phyloP scores from a whole-genome alignment of 2,888 invertebrate species.

The Darwinula stevensoni region DNA sequence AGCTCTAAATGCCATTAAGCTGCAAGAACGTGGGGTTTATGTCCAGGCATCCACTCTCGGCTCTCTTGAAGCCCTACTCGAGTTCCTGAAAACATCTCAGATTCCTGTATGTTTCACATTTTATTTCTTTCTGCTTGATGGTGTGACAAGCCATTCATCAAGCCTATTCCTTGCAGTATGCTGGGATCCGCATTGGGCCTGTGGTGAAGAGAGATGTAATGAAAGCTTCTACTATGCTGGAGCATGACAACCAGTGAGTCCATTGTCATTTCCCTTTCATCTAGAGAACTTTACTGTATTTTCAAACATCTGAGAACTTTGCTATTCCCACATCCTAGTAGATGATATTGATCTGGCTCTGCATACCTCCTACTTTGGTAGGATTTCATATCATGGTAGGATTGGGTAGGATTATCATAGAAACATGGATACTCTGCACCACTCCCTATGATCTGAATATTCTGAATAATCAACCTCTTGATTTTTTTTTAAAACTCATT shows the following conservation, averaged over 20 bases:
- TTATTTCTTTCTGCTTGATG: conserved; percentile 6
- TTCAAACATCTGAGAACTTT: not conserved
- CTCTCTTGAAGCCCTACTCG: conserved; percentile 80
- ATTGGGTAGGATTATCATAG: no score
- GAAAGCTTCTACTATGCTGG: conserved; percentile 98
- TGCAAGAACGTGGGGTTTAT: conserved; percentile 74
- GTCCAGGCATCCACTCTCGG: conserved; percentile 99
- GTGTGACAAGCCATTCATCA: not conserved
- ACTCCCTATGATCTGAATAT: no score
- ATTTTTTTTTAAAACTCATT: no score
- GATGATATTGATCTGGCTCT: not conserved
- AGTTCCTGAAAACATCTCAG: conserved; percentile 65
- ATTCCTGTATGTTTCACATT: conserved; percentile 29
- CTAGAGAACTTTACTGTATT: not conserved
- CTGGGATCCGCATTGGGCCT: conserved; percentile 93
- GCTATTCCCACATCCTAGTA: no score
- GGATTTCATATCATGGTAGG: no score
- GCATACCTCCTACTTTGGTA: no score
- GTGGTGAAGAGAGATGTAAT: conserved; percentile 98
- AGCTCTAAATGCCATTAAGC: conserved; percentile 68
- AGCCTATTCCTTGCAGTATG: conserved; percentile 38
- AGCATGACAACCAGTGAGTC: conserved; percentile 76
- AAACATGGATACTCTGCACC: no score
- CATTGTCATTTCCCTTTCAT: not conserved
- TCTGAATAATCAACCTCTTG: no score